A percentile compares a stretch with the other conserved stretches of the same genome.
Evolutionary conservation across 2,113 vertebrate species (phyloP).

Genomic region (Phyllostomus hastatus): DNA sequence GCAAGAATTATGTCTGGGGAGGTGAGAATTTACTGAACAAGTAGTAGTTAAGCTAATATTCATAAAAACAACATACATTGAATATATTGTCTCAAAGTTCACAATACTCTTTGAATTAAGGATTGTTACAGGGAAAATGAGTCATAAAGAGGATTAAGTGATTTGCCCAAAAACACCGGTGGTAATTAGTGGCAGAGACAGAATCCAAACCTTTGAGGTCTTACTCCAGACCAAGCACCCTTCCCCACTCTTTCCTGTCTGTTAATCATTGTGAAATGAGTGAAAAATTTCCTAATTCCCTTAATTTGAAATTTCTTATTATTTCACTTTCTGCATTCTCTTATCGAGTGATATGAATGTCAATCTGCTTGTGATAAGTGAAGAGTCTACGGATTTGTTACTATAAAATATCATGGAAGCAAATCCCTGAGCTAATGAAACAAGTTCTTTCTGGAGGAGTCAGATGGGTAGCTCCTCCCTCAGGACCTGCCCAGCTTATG

Average conservation of each 20-base stretch:
- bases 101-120: neutral
- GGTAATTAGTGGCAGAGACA: neutral
- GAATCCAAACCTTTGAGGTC: neutral
- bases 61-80: neutral
- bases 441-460: neutral
- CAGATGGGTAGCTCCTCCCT: neutral
- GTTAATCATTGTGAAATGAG: neutral
- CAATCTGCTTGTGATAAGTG: neutral
- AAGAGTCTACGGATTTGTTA: neutral
- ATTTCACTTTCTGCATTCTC: neutral
- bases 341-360: neutral
- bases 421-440: neutral
- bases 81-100: neutral
- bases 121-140: neutral
- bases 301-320: neutral
- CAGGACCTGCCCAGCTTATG: neutral
- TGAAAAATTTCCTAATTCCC: neutral
- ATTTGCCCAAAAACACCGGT: neutral
- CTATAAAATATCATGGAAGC: neutral
- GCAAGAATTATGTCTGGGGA: neutral
- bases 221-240: neutral
- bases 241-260: neutral
- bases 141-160: neutral
- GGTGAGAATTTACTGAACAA: neutral
- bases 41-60: neutral